Percentiles rank a stretch among this genome's conserved stretches.
phyloP scores from a whole-genome alignment of 2,113 vertebrate genomes.

The Neogobius melanostomus region DNA sequence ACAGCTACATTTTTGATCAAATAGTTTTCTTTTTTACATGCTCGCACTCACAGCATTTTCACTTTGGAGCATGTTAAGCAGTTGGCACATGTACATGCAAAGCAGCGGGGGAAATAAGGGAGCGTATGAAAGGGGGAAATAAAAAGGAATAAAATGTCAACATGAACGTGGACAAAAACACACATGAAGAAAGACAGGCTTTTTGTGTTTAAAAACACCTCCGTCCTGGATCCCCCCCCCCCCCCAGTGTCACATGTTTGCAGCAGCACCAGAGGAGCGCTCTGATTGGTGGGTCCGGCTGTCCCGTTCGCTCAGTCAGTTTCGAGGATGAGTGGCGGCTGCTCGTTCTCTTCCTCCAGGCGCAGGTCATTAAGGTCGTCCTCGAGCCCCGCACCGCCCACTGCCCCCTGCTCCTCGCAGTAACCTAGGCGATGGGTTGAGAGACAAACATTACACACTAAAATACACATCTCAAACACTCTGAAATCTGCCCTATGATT shows the following conservation, averaged over 20 bases:
- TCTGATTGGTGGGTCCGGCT: conserved; percentile 72
- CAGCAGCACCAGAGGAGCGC: conserved; percentile 86
- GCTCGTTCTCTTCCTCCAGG: conserved; percentile 94
- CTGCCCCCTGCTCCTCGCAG: conserved; percentile 90
- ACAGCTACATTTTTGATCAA: conserved; percentile 56
- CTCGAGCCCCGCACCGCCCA: conserved; percentile 87
- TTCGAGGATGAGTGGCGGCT: conserved; percentile 95
- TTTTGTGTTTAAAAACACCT: conserved; percentile 75
- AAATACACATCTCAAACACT: no score
- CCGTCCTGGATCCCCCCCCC: conserved; percentile 74
- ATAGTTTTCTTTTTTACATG: conserved; percentile 26
- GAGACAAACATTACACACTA: background rate
- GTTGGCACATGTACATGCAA: conserved; percentile 97
- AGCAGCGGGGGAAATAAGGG: conserved; percentile 70
- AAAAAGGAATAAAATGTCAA: conserved; percentile 60
- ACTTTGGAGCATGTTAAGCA: conserved; percentile 55
- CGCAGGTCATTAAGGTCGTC: conserved; percentile 87
- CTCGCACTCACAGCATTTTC: conserved; percentile 42
- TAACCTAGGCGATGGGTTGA: conserved; percentile 80
- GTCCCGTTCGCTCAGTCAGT: conserved; percentile 83
- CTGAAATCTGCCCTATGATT: no score
- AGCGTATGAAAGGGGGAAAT: conserved; percentile 19
- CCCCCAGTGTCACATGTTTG: conserved; percentile 78
- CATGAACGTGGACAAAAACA: conserved; percentile 39
- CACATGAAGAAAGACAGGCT: conserved; percentile 75